These are phyloP conservation scores for Drosophila macrothrix DNA, from an alignment of 2,888 invertebrate genomes.

Conservation along the genomic window DNA sequence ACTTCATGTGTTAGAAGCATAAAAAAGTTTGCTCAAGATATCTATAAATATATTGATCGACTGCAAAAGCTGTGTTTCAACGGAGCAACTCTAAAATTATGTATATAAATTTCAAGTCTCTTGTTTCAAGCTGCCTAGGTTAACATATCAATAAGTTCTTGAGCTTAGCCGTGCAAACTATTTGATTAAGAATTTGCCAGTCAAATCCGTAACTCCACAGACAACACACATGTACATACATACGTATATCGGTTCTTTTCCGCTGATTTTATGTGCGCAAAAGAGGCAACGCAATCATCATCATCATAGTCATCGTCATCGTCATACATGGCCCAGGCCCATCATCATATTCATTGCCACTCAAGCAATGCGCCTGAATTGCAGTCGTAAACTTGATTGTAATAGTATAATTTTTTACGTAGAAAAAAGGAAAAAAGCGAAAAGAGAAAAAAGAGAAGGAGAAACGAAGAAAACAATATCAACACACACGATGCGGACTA, in stretches of 20 bases:
- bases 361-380: slow-evolving; percentile 63
- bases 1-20: neutral
- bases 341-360: slow-evolving; percentile 73
- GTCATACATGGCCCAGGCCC: slow-evolving; percentile 37
- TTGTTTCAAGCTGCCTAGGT: neutral
- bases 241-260: neutral
- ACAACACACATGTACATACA: neutral
- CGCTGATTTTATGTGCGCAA: slow-evolving; percentile 36
- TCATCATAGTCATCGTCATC: slow-evolving; percentile 51
- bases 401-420: slow-evolving; percentile 72
- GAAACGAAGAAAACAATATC: slow-evolving; percentile 3
- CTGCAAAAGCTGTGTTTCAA: neutral
- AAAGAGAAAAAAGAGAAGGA: neutral
- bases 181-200: neutral
- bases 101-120: neutral
- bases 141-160: neutral
- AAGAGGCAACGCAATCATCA: slow-evolving; percentile 51
- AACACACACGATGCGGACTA: slow-evolving; percentile 23
- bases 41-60: neutral
- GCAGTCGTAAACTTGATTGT: slow-evolving; percentile 78
- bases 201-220: neutral
- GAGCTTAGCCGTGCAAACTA: slow-evolving; percentile 3
- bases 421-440: slow-evolving; percentile 25
- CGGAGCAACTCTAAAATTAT: neutral
- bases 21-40: neutral